phyloP scores from a whole-genome alignment of 1,140 invertebrate species.

The Caenorhabditis latens region DNA sequence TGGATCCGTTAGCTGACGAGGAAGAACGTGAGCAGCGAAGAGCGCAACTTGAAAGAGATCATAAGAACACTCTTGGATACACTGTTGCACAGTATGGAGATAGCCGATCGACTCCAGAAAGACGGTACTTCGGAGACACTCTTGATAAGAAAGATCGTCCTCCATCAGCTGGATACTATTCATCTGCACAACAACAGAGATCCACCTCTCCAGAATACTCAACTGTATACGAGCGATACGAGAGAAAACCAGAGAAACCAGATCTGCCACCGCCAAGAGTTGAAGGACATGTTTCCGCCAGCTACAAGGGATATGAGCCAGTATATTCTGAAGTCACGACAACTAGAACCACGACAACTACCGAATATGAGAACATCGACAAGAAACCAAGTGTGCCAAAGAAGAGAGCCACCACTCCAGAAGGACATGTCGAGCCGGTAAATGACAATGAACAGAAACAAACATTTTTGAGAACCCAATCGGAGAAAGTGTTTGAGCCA shows the following conservation, averaged over 20 bases:
- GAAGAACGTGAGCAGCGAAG: conserved; percentile 51
- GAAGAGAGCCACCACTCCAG: conserved; percentile 37
- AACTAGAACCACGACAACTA: conserved; percentile 51
- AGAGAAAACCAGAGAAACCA: conserved; percentile 28
- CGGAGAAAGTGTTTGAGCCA: conserved; percentile 43
- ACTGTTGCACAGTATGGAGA: conserved; percentile 64
- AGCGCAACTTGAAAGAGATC: conserved; percentile 42
- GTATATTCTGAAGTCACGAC: conserved; percentile 37
- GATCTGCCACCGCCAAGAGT: conserved; percentile 41
- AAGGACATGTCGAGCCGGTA: conserved; percentile 34
- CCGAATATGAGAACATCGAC: conserved; percentile 56
- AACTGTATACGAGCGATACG: conserved; percentile 60
- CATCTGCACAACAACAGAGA: background rate
- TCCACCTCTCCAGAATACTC: conserved; percentile 58
- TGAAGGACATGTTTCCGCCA: conserved; percentile 31
- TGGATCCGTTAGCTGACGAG: conserved; percentile 63
- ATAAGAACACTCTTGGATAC: conserved; percentile 50
- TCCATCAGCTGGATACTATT: conserved; percentile 43
- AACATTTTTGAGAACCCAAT: conserved; percentile 58
- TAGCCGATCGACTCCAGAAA: conserved; percentile 17
- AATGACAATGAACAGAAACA: conserved; percentile 28
- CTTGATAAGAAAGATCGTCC: conserved; percentile 48
- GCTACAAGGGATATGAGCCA: conserved; percentile 34
- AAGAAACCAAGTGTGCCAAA: conserved; percentile 41
- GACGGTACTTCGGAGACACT: conserved; percentile 60